Base-by-base conservation (phyloP, 30 jellyfish, hydroid and myxozoan species). In the Clytia hemisphaerica region DNA sequence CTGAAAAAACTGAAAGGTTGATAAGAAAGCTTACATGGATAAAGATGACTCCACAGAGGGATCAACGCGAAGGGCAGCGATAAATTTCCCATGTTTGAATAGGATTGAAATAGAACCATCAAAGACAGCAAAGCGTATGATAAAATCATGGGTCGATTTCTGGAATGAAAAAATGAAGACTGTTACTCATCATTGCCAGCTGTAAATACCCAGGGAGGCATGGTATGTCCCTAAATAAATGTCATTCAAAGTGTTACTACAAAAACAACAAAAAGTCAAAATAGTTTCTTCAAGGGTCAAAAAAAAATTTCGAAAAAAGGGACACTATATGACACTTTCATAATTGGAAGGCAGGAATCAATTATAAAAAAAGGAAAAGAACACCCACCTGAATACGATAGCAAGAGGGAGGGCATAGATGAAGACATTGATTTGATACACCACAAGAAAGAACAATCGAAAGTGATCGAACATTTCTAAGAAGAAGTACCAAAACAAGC, bases 401-500 rank as follows among this genome's bases (percentile, higher is more conserved):
- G 82, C 61, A 45, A 89, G 58, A 6, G 98, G 98, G 27, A 89
- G 46, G 32, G 67, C 67, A 50, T 71, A 80, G 37, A 89, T 34
- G 77, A 81, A 80, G 19, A 84, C 93, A 27, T 74, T 74, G 21
- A 89, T 59, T 40, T 89, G 98, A 58, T 82, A 63, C 5, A 89
- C 82, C 83, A 85, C 74, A 3, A 89, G 83, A 67, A 89, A 89
- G 77, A 89, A 89, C 71, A 76, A 27, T 25, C 92, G 35, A 79
- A 89, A 89, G 37, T 89, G 98, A n/a, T 89, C 98, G 61, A 89
- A 89, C 98, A 89, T 89, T 60, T 89, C 98, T 40, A 61, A 77
- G 74, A 89, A 89, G 79, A 89, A 89, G 63, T 89, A 89, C 98
- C 98, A 89, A 65, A 71, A 80, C 30, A 89, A 71, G 49, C 98